These are phyloP conservation scores for Mercenaria mercenaria DNA, from an alignment of 1,140 invertebrate genomes.

Conservation along the genomic window DNA sequence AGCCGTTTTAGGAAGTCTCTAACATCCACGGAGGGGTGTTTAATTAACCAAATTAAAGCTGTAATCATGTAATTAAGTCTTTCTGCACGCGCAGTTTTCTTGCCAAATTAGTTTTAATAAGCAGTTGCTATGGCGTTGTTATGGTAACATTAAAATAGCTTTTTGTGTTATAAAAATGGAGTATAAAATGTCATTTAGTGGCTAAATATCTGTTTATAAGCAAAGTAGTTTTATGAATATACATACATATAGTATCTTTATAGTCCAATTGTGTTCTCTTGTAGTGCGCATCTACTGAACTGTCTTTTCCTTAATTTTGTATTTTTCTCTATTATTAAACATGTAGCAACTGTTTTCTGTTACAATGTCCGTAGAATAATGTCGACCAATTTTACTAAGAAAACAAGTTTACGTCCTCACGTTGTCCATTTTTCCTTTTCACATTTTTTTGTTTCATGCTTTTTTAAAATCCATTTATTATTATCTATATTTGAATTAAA, in stretches of 20 bases:
- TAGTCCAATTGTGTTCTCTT: not conserved
- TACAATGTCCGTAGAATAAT: not conserved
- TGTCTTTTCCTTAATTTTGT: not conserved
- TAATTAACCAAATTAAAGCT: conserved; percentile 24
- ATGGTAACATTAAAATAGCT: not conserved
- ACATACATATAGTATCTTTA: conserved; percentile 24
- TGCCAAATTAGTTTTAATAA: conserved; percentile 32
- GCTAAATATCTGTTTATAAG: not conserved
- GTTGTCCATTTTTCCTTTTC: too few relatives aligned
- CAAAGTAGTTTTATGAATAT: conserved; percentile 8
- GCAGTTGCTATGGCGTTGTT: conserved; percentile 19
- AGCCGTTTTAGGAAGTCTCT: not conserved
- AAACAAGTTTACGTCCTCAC: too few relatives aligned
- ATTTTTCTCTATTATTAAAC: not conserved
- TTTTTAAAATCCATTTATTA: too few relatives aligned
- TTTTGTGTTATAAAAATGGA: conserved; percentile 14
- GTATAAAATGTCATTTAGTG: not conserved
- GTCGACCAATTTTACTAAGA: too few relatives aligned
- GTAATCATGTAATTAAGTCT: not conserved
- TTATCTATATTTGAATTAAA: too few relatives aligned
- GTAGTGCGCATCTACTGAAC: not conserved
- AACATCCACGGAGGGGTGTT: not conserved
- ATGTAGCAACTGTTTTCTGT: not conserved
- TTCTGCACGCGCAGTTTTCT: not conserved
- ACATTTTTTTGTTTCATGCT: too few relatives aligned